Evolutionary conservation across 2,797 vertebrate species (phyloP).

Genomic region (Anabas testudineus): DNA sequence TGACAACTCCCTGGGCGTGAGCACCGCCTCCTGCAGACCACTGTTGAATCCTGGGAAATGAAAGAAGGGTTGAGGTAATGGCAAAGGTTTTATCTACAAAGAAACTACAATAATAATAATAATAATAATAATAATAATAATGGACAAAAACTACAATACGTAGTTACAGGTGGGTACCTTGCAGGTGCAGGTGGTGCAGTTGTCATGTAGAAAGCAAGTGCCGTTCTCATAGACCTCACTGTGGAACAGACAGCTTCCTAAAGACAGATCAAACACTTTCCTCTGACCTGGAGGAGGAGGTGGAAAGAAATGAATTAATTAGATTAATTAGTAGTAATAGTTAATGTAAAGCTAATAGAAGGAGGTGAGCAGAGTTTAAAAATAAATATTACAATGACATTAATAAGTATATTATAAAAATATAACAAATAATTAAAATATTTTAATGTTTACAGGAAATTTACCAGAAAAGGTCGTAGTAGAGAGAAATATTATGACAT

Average conservation of each 20-base stretch:
- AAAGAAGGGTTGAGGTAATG: no score
- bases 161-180: constrained; percentile 82
- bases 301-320: no score
- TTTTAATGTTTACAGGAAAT: no score
- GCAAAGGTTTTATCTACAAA: no score
- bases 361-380: no score
- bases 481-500: no score
- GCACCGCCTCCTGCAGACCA: constrained; percentile 91
- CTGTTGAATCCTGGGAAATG: constrained; percentile 90
- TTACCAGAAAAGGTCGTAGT: no score
- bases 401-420: no score
- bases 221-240: constrained; percentile 95
- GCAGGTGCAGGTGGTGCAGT: constrained; percentile 94
- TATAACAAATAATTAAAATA: no score
- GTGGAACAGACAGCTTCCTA: constrained; percentile 96
- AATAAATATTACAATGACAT: no score
- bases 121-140: neutral
- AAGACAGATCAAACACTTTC: constrained; percentile 96
- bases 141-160: neutral
- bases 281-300: constrained; percentile 90
- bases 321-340: no score
- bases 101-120: neutral
- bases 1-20: constrained; percentile 85
- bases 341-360: no score
- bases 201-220: constrained; percentile 89